Evolutionary conservation across 1,140 invertebrate genomes (phyloP).

Genomic region (Idris sp.): DNA sequence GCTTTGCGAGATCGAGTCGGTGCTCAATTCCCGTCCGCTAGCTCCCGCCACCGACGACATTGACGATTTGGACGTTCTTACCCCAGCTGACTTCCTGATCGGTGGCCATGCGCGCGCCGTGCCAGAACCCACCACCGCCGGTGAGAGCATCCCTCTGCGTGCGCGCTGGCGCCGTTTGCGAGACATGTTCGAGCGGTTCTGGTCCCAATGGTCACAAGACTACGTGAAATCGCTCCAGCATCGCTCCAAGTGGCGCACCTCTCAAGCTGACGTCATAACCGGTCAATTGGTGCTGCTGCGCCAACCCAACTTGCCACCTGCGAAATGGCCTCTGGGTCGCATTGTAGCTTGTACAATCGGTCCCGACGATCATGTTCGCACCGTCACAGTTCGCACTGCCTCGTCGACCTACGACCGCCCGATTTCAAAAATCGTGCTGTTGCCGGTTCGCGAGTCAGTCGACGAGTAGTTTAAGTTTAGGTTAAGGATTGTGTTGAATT

Average conservation of each 20-base stretch:
- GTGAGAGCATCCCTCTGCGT: constrained; percentile 13
- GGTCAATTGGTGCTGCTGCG: constrained; percentile 46
- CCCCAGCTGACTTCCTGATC: constrained; percentile 63
- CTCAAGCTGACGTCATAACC: constrained; percentile 4
- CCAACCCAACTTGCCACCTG: constrained; percentile 10
- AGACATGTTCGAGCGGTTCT: constrained; percentile 38
- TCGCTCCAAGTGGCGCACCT: constrained; percentile 34
- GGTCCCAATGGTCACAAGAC: constrained; percentile 40
- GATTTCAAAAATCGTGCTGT: not conserved
- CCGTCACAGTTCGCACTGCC: constrained; percentile 18
- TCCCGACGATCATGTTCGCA: constrained; percentile 13
- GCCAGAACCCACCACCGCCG: too few species aligned
- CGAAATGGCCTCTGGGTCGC: constrained; percentile 35
- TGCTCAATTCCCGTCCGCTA: constrained; percentile 55
- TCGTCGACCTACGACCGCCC: not conserved
- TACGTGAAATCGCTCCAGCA: constrained; percentile 41
- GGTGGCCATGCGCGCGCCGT: constrained; percentile 15
- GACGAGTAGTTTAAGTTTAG: too few species aligned
- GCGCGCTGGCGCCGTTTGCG: constrained; percentile 45
- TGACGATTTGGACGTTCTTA: constrained; percentile 49
- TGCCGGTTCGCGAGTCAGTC: not conserved
- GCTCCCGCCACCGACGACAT: constrained; percentile 32
- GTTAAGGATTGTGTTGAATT: too few species aligned
- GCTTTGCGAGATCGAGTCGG: constrained; percentile 51
- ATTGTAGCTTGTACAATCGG: constrained; percentile 16